Conservation (phyloP, 2,113 vertebrate species). For the Strigops habroptila region DNA sequence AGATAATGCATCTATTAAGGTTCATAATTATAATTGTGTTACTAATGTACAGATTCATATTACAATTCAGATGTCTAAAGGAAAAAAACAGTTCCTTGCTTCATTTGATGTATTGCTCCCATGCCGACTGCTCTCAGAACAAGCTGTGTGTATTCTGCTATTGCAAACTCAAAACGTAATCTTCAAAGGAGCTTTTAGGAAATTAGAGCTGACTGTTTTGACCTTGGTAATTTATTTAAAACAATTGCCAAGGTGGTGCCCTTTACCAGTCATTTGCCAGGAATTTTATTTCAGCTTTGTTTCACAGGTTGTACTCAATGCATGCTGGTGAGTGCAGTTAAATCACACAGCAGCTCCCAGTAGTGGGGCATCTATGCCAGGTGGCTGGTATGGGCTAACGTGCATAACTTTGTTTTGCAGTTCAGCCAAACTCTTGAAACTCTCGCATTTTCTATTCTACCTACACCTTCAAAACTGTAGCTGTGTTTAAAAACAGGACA, state of each 20-base stretch:
- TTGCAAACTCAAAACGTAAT: background rate
- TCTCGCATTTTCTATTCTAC: accelerated
- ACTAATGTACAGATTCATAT: background rate
- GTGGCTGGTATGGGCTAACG: background rate
- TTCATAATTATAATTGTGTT: background rate
- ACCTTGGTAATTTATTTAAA: background rate
- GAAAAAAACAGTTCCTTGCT: background rate
- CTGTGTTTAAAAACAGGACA: background rate
- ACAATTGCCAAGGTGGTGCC: background rate
- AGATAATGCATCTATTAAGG: background rate
- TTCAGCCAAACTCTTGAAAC: background rate
- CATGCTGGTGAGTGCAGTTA: background rate
- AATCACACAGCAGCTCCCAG: background rate
- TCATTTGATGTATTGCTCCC: background rate
- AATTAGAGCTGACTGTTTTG: background rate
- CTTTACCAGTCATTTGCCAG: background rate
- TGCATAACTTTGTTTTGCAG: background rate
- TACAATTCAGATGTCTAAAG: background rate
- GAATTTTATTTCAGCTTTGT: background rate
- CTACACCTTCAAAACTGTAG: background rate
- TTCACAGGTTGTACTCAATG: background rate
- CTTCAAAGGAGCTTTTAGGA: background rate
- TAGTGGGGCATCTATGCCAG: background rate
- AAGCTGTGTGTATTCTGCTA: background rate
- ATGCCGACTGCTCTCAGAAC: background rate